phyloP scores from a whole-genome alignment of 2,113 vertebrate genomes.

The Eulacestoma nigropectus region DNA sequence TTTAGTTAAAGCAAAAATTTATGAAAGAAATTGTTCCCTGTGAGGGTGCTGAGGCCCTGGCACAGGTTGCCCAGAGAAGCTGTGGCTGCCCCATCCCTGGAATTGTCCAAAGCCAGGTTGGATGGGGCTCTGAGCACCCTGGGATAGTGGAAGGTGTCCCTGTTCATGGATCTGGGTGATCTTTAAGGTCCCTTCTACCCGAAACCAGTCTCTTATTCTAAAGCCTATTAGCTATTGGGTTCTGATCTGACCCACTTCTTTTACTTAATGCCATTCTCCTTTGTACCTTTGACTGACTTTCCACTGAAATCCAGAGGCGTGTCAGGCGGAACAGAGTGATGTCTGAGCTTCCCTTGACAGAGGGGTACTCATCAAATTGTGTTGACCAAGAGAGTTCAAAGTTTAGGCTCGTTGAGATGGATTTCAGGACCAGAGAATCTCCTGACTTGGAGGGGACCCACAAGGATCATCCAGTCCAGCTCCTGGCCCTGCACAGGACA shows the following conservation, averaged over 20 bases:
- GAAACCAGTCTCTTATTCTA: not conserved
- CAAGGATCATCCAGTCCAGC: rapidly evolving
- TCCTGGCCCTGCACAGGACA: not conserved
- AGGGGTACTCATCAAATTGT: not conserved
- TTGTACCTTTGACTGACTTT: not conserved
- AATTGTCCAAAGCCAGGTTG: rapidly evolving
- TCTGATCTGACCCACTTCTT: not conserved
- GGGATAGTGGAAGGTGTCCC: not conserved
- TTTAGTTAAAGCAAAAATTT: not conserved
- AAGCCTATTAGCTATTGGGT: not conserved
- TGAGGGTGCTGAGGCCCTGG: not conserved
- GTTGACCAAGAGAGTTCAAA: not conserved
- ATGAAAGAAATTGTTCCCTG: not conserved
- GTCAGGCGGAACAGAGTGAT: not conserved
- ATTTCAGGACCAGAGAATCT: not conserved
- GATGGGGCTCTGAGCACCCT: not conserved
- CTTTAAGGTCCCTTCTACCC: not conserved
- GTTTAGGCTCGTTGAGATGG: not conserved
- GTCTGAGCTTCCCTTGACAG: not conserved
- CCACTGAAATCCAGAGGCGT: not conserved
- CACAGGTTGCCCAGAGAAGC: not conserved
- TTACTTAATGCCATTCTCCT: not conserved
- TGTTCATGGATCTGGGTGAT: not conserved
- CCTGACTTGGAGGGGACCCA: not conserved
- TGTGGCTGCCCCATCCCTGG: not conserved